Evolutionary conservation across 1,140 invertebrate species (phyloP).

Genomic region (Trichonephila clavipes): DNA sequence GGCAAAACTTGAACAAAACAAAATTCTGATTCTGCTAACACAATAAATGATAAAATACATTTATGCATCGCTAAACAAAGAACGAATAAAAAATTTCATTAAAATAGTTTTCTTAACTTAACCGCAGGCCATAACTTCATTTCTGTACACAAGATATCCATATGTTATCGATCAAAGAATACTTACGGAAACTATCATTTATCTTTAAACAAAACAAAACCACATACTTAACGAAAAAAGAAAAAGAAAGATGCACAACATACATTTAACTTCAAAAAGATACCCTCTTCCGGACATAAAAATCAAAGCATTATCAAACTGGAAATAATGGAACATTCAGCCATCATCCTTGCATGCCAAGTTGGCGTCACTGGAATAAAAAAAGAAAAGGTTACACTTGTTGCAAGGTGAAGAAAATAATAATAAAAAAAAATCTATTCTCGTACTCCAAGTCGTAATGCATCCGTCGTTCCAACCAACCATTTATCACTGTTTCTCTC

Average conservation of each 20-base stretch:
- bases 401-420: background rate
- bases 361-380: background rate
- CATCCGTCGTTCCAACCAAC: background rate
- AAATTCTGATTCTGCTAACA: too few species aligned
- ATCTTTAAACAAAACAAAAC: too few species aligned
- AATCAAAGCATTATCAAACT: background rate
- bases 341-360: background rate
- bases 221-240: background rate
- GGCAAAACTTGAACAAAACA: too few species aligned
- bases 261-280: background rate
- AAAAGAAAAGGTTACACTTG: background rate
- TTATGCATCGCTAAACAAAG: too few species aligned
- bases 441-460: background rate
- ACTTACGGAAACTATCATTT: too few species aligned
- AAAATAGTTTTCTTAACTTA: too few species aligned
- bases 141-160: too few species aligned
- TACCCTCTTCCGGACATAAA: background rate
- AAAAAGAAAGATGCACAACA: background rate
- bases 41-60: too few species aligned
- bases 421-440: background rate
- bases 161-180: too few species aligned
- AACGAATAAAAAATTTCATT: too few species aligned
- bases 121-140: too few species aligned
- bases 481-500: background rate
- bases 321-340: background rate